Evolutionary conservation across 2,888 invertebrate species (phyloP), one percentile per base, ranked within the genome.

Genomic region (Diarsia mendica): DNA sequence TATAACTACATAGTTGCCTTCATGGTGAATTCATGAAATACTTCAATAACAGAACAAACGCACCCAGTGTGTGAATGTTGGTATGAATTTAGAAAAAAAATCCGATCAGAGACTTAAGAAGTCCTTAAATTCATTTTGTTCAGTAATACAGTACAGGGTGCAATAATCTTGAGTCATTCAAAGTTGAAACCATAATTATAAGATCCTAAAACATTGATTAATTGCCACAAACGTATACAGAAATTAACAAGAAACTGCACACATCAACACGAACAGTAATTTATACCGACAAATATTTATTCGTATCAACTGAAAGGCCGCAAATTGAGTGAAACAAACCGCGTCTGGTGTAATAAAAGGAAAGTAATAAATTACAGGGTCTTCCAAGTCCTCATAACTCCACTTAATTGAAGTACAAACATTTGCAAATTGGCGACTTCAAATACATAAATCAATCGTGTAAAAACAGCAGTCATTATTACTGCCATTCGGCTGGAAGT

Each of bases 351-450:
- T 82, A 88, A 90, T 88, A 85, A 90, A 91, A 85, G 72, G 85
- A 85, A 84, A 80, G 79, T 77, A 82, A 90, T 87, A 89, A 92
- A 90, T 91, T 85, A 89, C 68, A 80, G 67, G 79, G 75, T 80
- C 81, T 89, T 88, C 88, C 79, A 78, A 91, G 83, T 90, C 89
- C 90, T 92, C 91, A 93, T 92, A 93, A 92, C 90, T 91, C 88
- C 77, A 84, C 84, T 90, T 93, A 92, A 93, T 92, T 92, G 90
- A 90, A 90, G 91, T 89, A 89, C 90, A 92, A 93, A 91, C 88
- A 92, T 91, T 93, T 90, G 89, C 92, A 92, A 93, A 94, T 93
- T 93, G 91, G 88, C 85, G 88, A 90, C 90, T 90, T 89, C 83
- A 88, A 89, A 91, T 83, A 83, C 88, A 92, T 92, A 91, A 93